Base-by-base conservation (phyloP, 2,113 vertebrate species). In the Istiophorus platypterus region DNA sequence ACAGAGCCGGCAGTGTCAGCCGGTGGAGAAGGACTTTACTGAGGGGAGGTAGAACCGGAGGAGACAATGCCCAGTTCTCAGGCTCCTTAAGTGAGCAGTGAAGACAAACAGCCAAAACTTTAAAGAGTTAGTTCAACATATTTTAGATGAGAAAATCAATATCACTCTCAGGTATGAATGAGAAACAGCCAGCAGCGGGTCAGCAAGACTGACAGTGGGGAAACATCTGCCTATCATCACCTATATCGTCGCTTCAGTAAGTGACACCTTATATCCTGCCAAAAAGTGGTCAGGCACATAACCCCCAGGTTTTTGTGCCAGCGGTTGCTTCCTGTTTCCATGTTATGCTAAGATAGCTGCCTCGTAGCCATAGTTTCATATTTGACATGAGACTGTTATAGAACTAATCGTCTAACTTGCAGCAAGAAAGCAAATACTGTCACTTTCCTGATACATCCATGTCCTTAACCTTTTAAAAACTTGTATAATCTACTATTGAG, bases 1-100 rank as follows among this genome's bases (percentile, higher is more conserved):
- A 96, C 92, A 88, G 95, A 96, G 95, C 95, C 92, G 93, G 96
- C 95, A 92, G 89, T 93, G 91, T 92, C 94, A 94, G 96, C 95
- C 92, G 88, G 93, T 90, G 89, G 96, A 92, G 80, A 65, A 89
- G 91, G 92, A 95, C 95, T 94, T 93, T 88, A 92, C 93, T 90
- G 89, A 92, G 93, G 7, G 62, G 87, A 80, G 72, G 68, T 47
- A 18, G 45, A 72, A 63, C 67, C 34, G 24, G 24, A 47, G 68
- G 29, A 67, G 68, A 82, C 66, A 34, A 82, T 41, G 67, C 42
- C 51, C 12, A 61, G 45, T 24, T 27, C 58, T 68, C 37, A 17
- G 71, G 81, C 62, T 81, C 82, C 70, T 80, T 74, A 58, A 27
- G 12, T 4, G 31, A 62, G 29, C 47, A 20, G 5, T 68, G 7